Evolutionary conservation across 2,797 vertebrate genomes (phyloP), one percentile per base, ranked within the genome.

Genomic region (Dendrocincla fuliginosa): DNA sequence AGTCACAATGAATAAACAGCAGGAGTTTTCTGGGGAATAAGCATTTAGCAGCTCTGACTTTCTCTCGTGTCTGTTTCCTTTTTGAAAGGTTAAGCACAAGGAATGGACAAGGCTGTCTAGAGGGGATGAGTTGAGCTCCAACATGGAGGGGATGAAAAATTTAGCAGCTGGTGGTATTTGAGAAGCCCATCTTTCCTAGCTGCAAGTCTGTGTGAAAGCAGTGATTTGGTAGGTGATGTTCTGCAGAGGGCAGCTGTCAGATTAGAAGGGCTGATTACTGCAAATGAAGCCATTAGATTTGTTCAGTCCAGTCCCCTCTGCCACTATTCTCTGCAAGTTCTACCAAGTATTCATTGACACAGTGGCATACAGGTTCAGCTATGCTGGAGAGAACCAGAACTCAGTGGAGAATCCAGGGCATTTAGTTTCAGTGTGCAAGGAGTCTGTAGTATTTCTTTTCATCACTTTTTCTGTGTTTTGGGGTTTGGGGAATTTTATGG

Each of bases 161-260:
- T 39, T 33, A 59, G 13, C 16, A 61, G 22, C 69, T 59, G 47
- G 60, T n/a, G 42, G 42, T 33, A 10, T 42, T 52, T 44, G 74
- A 57, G 81, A 87, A 75, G 16, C 17, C 44, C 63, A 24, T 19
- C 32, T 77, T 88, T 13, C 7, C 19, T 15, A 52, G 23, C 19
- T 70, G 41, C 33, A 77, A 35, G 25, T 59, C 44, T 14, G 6
- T 2, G 4, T 46, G 57, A 57, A 76, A 87, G 39, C 46, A 46
- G 71, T 78, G 87, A 82, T 82, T 94, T 23, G 11, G 61, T 87
- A 39, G 3, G 10, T 79, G 91, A 81, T 87, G 71, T 50, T 84
- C 88, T 88, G 80, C 71, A 27, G 71, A 60, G 84, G 64, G 73
- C 70, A 84, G 71, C 68, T 93, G 81, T 76, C 79, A 93, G 92